Base-by-base conservation (phyloP, 2,888 invertebrate genomes). In the Drosophila multiciliata region DNA sequence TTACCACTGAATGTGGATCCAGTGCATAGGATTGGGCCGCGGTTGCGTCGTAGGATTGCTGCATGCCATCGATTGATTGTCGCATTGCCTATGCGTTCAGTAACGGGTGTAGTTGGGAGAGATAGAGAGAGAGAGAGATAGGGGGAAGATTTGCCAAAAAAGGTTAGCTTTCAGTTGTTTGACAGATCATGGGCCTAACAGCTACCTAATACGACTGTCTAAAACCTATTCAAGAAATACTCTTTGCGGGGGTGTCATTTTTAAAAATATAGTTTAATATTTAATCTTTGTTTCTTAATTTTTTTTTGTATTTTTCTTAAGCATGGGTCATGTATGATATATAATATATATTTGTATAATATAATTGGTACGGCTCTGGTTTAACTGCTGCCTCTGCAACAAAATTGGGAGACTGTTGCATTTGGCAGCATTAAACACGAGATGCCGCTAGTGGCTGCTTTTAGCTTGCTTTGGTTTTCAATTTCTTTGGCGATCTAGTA, bases 1-100 rank as follows among this genome's bases (percentile, higher is more conserved):
- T 93, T 92, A 94, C 94, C 92, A 94, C 92, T 89, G 93, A 93
- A 90, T 96, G 95, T 90, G 97, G 96, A 94, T 97, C 97, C 95
- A 96, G 94, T 93, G 94, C 95, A 94, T 95, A 95, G 94, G 96
- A 95, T 93, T 95, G 94, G 93, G 95, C 94, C 93, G 95, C 95
- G 94, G 96, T 95, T 93, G 94, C 94, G 94, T 95, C 95, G 94
- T 96, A 95, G 93, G 95, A 95, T 94, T 95, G 95, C 94, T 94
- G 94, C 94, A 93, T 94, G 94, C 94, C 95, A 93, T 95, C 95
- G 93, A 95, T 94, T 93, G 94, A 94, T 92, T 94, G 93, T 92
- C 94, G 95, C 93, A 92, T 81, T 88, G 92, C 92, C 92, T 92
- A 90, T 75, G 81, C 87, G 83, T 87, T 85, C 81, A 64, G 59